Evolutionary conservation across 2,888 invertebrate species (phyloP).

Genomic region (Beris chalybata): DNA sequence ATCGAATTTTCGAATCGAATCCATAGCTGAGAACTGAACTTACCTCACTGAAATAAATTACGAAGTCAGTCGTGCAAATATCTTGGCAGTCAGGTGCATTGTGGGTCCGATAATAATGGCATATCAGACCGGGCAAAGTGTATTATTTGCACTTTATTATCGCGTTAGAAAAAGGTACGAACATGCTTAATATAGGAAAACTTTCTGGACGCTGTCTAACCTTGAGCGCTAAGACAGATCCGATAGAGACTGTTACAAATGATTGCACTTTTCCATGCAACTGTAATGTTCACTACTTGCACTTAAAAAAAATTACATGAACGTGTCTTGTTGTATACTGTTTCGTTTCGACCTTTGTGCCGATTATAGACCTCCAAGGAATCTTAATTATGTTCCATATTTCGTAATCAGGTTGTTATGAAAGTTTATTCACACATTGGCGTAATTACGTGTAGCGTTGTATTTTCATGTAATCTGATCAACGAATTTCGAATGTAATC

Average conservation of each 20-base stretch:
- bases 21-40: slow-evolving; percentile 3
- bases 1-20: not conserved
- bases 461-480: too few species aligned
- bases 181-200: slow-evolving; percentile 3
- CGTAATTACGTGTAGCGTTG: too few species aligned
- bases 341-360: slow-evolving; percentile 23
- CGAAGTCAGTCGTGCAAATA: slow-evolving; percentile 26
- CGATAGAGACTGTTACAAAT: slow-evolving; percentile 18
- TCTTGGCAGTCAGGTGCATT: slow-evolving; percentile 26
- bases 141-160: slow-evolving; percentile 58
- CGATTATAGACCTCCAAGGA: slow-evolving; percentile 20
- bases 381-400: slow-evolving; percentile 17
- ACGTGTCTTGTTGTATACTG: slow-evolving; percentile 17
- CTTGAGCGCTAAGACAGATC: slow-evolving; percentile 15
- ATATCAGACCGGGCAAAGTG: slow-evolving; percentile 41
- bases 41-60: slow-evolving; percentile 22
- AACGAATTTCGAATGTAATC: too few species aligned
- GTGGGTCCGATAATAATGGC: slow-evolving; percentile 18
- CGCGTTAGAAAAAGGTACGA: slow-evolving; percentile 50
- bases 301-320: slow-evolving; percentile 22
- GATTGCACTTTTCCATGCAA: slow-evolving; percentile 28
- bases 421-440: too few species aligned
- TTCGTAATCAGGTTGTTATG: slow-evolving; percentile 16
- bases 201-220: slow-evolving; percentile 18
- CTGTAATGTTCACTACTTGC: slow-evolving; percentile 8